Evolutionary conservation across 2,888 invertebrate species (phyloP).

Genomic region (Tanytarsus gracilentus): DNA sequence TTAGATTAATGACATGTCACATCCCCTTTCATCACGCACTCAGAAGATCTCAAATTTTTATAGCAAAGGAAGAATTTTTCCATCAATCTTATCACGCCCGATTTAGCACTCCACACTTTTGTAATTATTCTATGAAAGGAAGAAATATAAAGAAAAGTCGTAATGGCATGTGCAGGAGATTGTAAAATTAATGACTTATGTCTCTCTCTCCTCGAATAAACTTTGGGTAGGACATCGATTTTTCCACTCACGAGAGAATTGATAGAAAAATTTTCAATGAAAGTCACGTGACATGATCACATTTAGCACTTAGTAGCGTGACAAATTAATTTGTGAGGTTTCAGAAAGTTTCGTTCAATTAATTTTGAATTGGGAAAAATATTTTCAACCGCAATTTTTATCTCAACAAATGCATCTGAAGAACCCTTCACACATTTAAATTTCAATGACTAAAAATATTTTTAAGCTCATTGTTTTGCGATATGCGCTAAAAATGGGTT

Average conservation of each 20-base stretch:
- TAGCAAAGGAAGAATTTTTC: slow-evolving; percentile 14
- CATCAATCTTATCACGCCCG: slow-evolving; percentile 30
- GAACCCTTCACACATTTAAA: slow-evolving; percentile 1
- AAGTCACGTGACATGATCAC: too few species aligned
- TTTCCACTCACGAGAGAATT: neutral
- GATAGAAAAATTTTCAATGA: neutral
- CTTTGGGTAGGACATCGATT: neutral
- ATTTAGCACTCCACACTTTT: slow-evolving; percentile 27
- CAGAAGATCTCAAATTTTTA: neutral
- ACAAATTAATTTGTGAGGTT: neutral
- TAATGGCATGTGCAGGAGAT: slow-evolving; percentile 7
- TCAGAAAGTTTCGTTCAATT: neutral
- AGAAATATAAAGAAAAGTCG: neutral
- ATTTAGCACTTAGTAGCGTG: too few species aligned
- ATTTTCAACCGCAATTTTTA: neutral
- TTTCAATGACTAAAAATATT: neutral
- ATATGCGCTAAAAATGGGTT: neutral
- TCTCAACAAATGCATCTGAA: slow-evolving; percentile 5
- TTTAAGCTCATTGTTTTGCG: neutral
- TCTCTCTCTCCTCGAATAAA: neutral
- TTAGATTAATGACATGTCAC: slow-evolving; percentile 12
- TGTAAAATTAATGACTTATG: slow-evolving; percentile 28
- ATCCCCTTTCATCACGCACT: neutral
- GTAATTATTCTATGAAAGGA: slow-evolving; percentile 23
- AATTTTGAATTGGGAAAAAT: neutral